Base-by-base conservation (phyloP, 1,140 invertebrate genomes). In the Euura saliciscinereae region DNA sequence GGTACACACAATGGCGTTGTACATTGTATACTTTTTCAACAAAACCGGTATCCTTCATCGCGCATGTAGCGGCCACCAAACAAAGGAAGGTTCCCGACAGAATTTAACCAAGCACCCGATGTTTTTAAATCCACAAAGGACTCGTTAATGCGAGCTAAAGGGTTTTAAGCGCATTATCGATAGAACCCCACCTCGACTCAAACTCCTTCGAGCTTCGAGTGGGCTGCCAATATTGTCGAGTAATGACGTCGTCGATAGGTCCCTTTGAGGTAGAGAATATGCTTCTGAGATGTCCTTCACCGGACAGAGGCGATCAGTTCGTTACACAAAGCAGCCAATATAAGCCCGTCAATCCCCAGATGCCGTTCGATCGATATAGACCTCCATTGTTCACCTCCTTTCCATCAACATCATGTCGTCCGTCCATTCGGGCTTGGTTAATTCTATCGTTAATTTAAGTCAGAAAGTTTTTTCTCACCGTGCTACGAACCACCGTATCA, bases 31-130 rank as follows among this genome's bases (percentile, higher is more conserved):
- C 74, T 73, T 71, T 67, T 43, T 68, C 71, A 75, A 72, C 74
- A 77, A 77, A 77, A 74, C 66, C 71, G 75, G 74, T 69, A 75
- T 74, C 72, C 71, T 72, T 70, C 69, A 76, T 76, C 76, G 74
- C 76, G 71, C 10, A 59, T 59, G 13, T 59, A 59, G 8, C 51
- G 8, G 51, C 13, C 28, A 28, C 68, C 44, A 51, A 43, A 78
- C 77, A 78, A 78, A 75, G 72, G 46, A 45, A 28, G 0, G 69
- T 72, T 68, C 66, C 70, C 70, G 59, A 11, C 51, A 59, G 8
- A 59, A 76, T 67, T 75, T 69, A 75, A 72, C 69, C 72, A 69
- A 46, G 28, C 68, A 78, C 75, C 71, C 72, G 75, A 75, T 76
- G 74, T 76, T 76, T 73, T 70, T 64, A 71, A 44, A 44, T 11